These are phyloP conservation scores for Arizona elegans DNA, from an alignment of 2,113 vertebrate species.

Conservation along the genomic window DNA sequence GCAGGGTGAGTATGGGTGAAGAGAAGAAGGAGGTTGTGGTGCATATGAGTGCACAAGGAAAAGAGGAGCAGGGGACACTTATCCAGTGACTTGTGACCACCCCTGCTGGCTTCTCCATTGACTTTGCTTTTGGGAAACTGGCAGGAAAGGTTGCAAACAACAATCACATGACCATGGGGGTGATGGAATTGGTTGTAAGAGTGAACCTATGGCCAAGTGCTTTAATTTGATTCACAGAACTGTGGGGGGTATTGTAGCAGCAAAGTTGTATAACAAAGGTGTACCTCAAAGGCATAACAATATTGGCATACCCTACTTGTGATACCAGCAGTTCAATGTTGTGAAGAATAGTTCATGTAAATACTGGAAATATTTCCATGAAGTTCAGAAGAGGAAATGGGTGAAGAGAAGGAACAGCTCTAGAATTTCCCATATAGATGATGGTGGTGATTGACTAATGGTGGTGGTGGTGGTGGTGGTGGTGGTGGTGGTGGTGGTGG, in stretches of 20 bases:
- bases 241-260: neutral
- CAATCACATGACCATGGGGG: neutral
- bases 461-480: too few relatives aligned
- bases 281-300: neutral
- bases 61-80: neutral
- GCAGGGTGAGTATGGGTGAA: neutral
- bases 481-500: rapidly evolving
- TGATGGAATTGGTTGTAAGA: neutral
- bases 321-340: neutral
- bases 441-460: too few relatives aligned
- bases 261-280: too few relatives aligned
- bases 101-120: neutral
- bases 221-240: neutral
- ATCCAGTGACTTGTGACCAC: neutral
- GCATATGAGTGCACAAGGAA: neutral
- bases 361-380: neutral
- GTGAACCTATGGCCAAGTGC: neutral
- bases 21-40: neutral
- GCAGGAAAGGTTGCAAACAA: neutral
- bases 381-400: neutral
- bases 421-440: neutral
- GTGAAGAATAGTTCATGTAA: neutral
- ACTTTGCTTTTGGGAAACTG: neutral
- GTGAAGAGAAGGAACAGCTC: neutral
- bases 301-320: neutral